phyloP scores from a whole-genome alignment of 1,140 invertebrate genomes.

The Cataglyphis hispanica region DNA sequence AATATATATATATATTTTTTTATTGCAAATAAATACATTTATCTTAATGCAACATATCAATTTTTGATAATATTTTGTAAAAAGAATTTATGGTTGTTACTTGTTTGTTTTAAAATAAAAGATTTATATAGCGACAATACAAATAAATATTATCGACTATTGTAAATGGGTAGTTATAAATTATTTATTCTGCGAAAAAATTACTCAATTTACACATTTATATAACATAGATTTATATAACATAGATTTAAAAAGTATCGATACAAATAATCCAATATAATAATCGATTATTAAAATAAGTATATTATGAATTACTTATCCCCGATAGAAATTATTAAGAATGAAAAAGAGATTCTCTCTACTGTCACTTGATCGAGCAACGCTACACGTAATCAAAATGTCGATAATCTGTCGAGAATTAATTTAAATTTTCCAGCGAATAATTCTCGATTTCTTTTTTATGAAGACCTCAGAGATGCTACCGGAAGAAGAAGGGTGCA shows the following conservation, averaged over 20 bases:
- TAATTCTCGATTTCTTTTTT: conserved; percentile 25
- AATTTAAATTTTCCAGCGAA: conserved; percentile 17
- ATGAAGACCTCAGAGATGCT: conserved; percentile 15
- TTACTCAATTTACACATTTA: neutral
- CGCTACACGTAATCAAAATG: neutral
- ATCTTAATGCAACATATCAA: neutral
- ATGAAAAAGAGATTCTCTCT: neutral
- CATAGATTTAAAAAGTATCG: neutral
- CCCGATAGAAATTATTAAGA: neutral
- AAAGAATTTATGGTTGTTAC: neutral
- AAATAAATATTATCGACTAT: conserved; percentile 5
- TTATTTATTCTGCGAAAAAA: neutral
- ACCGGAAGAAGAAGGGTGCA: neutral
- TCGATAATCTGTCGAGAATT: neutral
- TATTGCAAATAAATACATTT: no score
- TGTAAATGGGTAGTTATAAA: neutral
- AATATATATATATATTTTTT: neutral
- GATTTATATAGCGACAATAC: neutral
- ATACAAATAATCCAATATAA: neutral
- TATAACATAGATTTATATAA: neutral
- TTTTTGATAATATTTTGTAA: neutral
- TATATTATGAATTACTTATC: neutral
- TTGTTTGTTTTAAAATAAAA: neutral
- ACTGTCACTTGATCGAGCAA: neutral
- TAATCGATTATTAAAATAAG: conserved; percentile 1